Evolutionary conservation across 2,888 invertebrate genomes (phyloP).

Genomic region (Mesoligia furuncula): DNA sequence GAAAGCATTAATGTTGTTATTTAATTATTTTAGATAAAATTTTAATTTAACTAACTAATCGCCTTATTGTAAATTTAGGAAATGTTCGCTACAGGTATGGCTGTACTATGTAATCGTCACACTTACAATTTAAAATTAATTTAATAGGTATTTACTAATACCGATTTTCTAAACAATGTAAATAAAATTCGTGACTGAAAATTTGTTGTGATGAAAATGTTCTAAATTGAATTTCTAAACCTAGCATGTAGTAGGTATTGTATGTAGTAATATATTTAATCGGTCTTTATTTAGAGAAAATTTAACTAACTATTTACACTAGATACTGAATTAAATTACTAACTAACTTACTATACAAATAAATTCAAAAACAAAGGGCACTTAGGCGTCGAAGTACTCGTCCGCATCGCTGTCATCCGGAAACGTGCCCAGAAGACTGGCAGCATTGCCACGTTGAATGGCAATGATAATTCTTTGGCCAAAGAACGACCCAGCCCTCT

Average conservation of each 20-base stretch:
- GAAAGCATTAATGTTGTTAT: slow-evolving; percentile 35
- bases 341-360: no score
- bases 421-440: no score
- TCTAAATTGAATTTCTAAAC: slow-evolving; percentile 22
- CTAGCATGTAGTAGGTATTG: background rate
- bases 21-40: slow-evolving; percentile 42
- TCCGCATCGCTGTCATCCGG: no score
- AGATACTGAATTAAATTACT: no score
- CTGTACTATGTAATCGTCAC: slow-evolving; percentile 28
- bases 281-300: background rate
- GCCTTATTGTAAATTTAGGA: slow-evolving; percentile 28
- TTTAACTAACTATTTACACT: no score
- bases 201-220: slow-evolving; percentile 40
- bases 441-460: no score
- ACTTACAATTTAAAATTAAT: slow-evolving; percentile 1
- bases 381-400: no score
- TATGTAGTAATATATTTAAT: slow-evolving; percentile 50
- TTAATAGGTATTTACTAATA: slow-evolving; percentile 7
- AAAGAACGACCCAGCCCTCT: no score
- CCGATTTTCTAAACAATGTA: slow-evolving; percentile 17
- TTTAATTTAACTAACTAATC: slow-evolving; percentile 41
- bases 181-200: slow-evolving; percentile 39
- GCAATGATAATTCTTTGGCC: no score
- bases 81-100: slow-evolving; percentile 66
- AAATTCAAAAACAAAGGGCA: no score